These are phyloP conservation scores for Periophthalmus magnuspinnatus DNA, from an alignment of 2,797 vertebrate species.

Conservation along the genomic window DNA sequence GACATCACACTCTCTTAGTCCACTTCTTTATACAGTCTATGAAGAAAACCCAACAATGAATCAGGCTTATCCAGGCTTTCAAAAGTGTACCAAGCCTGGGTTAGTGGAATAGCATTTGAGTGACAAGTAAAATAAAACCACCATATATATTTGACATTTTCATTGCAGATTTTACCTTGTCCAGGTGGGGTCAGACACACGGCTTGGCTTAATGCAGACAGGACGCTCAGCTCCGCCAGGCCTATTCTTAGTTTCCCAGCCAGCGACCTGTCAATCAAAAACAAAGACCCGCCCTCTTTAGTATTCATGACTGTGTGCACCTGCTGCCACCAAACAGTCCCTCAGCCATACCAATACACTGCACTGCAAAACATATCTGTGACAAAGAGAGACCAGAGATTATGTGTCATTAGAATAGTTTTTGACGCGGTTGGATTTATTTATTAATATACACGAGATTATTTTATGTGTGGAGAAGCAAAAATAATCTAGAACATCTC, in stretches of 20 bases:
- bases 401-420: no score
- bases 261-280: conserved; percentile 80
- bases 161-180: conserved; percentile 76
- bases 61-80: no score
- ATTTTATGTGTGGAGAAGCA: no score
- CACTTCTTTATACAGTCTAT: no score
- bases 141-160: background rate
- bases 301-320: background rate
- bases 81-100: no score
- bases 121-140: background rate
- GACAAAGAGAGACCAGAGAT: background rate
- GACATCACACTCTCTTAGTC: no score
- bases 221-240: conserved; percentile 88
- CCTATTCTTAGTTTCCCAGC: conserved; percentile 90
- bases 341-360: conserved; percentile 6
- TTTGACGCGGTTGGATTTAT: no score
- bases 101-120: no score
- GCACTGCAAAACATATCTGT: background rate
- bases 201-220: conserved; percentile 84
- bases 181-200: conserved; percentile 86
- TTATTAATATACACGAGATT: no score
- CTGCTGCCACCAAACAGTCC: conserved; percentile 21
- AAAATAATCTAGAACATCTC: no score
- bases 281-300: conserved; percentile 28
- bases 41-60: no score